Evolutionary conservation across 1,140 invertebrate species (phyloP), one percentile per base, ranked within the genome.

Genomic region (Zaprionus camerounensis): DNA sequence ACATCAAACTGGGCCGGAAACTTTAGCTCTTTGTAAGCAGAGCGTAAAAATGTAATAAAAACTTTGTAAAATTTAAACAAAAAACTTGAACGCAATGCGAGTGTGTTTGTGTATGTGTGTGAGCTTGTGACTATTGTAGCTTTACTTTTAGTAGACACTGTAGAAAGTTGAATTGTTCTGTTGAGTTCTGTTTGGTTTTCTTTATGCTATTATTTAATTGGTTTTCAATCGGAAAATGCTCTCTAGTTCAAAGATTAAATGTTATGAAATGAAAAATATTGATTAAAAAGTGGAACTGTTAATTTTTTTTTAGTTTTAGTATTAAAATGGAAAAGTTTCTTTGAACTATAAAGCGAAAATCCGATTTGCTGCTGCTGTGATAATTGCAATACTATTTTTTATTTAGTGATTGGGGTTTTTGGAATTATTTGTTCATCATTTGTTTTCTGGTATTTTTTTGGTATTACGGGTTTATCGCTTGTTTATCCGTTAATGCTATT

Each of bases 141-240:
- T 88, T 81, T 84, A 88, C 85, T 90, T 90, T 84, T 90, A 88
- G 84, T 88, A 90, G 84, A 87, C 84, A 87, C 84, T 87, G 84
- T 88, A 90, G 84, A 88, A 78, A 72, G 62, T 88, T 88, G 85
- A 87, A 83, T 71, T 88, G 73, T 46, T 46, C 69, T 87, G 81
- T 61, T 87, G 65, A 53, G 44, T 68, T 75, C 41, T 53, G 64
- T 20, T 83, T 77, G 62, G 20, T 76, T 84, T 81, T 62, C 65
- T 63, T 46, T 57, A 31, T 51, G 17, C 63, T 85, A 56, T 64
- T 57, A 51, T 55, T 62, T 61, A 22, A n/a, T 15, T 72, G 20
- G 24, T 71, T 59, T 51, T 31, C n/a, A 66, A 69, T 69, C 70
- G 44, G 65, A 38, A 34, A 17, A 55, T 24, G 57, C 66, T 62